Evolutionary conservation across 2,888 invertebrate species (phyloP).

Genomic region (Euplexia lucipara): DNA sequence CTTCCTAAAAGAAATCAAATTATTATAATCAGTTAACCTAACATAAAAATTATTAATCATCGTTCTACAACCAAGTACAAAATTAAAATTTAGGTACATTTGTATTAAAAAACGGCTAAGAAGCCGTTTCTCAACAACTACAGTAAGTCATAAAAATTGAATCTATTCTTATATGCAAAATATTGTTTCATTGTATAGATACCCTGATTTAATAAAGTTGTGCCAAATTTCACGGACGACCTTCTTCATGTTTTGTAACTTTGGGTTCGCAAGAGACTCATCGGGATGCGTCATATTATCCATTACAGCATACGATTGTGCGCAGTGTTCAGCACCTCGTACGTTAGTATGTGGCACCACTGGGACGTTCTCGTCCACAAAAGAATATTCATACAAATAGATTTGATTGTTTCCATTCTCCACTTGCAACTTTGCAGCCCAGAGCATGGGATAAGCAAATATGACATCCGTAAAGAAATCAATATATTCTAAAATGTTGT

Average conservation of each 20-base stretch:
- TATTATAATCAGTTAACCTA: too few species aligned
- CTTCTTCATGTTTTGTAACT: conserved; percentile 60
- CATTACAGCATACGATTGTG: conserved; percentile 66
- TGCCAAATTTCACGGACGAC: conserved; percentile 68
- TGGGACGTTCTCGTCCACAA: conserved; percentile 64
- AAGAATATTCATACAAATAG: too few species aligned
- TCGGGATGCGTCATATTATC: conserved; percentile 31
- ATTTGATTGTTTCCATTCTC: conserved; percentile 37
- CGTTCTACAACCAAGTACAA: too few species aligned
- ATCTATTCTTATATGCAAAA: too few species aligned
- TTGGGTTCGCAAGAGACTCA: conserved; percentile 43
- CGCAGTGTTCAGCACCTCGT: conserved; percentile 69
- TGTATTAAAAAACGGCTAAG: too few species aligned
- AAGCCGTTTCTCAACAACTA: too few species aligned
- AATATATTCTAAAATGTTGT: conserved; percentile 67
- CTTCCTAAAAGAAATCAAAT: too few species aligned
- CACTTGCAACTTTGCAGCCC: background rate
- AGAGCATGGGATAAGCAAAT: conserved; percentile 1
- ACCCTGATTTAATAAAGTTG: conserved; percentile 62
- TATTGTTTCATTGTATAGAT: too few species aligned
- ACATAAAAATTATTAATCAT: too few species aligned
- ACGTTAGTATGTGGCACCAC: conserved; percentile 63
- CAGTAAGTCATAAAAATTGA: too few species aligned
- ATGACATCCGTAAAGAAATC: conserved; percentile 79
- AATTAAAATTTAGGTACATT: too few species aligned